Conservation (phyloP, 37 sponge, comb jelly and placozoan species). For the Mnemiopsis leidyi region DNA sequence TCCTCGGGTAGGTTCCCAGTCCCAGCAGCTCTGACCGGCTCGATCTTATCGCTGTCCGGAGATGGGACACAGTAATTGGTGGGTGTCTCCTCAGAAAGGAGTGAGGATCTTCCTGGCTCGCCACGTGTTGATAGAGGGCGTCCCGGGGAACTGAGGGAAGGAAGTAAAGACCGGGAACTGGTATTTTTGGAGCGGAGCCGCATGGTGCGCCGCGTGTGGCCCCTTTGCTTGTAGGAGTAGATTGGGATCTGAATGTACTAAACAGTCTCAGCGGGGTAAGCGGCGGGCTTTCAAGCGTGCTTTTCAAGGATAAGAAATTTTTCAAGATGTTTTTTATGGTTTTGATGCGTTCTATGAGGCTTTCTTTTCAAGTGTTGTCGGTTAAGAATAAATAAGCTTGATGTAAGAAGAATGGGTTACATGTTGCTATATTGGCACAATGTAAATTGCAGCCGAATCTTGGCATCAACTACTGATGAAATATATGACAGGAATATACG, state of each 20-base stretch:
- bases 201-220: background rate
- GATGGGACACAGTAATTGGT: background rate
- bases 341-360: background rate
- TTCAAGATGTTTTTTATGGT: background rate
- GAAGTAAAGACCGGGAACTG: background rate
- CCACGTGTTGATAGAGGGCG: conserved; percentile 26
- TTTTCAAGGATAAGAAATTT: background rate
- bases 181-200: background rate
- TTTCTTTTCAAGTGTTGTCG: too few species aligned
- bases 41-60: background rate
- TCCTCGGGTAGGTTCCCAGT: background rate
- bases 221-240: conserved; percentile 42
- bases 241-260: conserved; percentile 38
- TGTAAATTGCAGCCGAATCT: background rate
- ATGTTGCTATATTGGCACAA: background rate
- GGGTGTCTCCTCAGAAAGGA: conserved; percentile 25
- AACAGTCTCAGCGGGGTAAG: background rate
- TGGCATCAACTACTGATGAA: background rate
- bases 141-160: conserved; percentile 50
- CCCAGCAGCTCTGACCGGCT: background rate
- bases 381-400: too few species aligned
- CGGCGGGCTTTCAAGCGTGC: background rate
- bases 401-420: too few species aligned
- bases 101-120: conserved; percentile 57
- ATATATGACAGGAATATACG: background rate